Conservation (phyloP, 2,888 invertebrate species). For the Tiliacea citrago region DNA sequence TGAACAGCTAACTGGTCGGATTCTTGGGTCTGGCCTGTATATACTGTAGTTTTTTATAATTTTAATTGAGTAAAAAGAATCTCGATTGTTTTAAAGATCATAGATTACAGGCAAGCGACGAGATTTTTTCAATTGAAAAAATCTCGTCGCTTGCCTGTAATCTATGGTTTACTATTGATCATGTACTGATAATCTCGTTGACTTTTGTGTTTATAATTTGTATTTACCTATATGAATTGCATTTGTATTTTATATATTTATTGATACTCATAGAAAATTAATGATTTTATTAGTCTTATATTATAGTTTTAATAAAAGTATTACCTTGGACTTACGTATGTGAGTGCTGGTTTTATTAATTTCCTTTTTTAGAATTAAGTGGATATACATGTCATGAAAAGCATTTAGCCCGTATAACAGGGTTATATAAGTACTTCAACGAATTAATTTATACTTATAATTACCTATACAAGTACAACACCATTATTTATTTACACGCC, state of each 20-base stretch:
- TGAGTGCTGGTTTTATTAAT: neutral
- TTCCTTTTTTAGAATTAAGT: neutral
- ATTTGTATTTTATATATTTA: constrained; percentile 32
- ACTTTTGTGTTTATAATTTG: neutral
- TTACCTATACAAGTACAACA: constrained; percentile 10
- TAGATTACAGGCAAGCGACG: no score
- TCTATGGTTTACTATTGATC: neutral
- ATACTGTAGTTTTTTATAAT: neutral
- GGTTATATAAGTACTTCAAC: constrained; percentile 8
- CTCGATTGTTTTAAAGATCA: constrained; percentile 34
- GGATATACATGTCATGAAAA: neutral
- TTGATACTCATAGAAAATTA: constrained; percentile 31
- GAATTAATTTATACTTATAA: constrained; percentile 29
- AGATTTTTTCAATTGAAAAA: neutral
- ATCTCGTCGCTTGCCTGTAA: constrained; percentile 5
- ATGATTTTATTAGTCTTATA: neutral
- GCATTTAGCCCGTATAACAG: neutral
- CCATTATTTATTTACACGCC: constrained; percentile 42
- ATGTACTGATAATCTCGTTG: constrained; percentile 12
- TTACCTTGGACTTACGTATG: neutral
- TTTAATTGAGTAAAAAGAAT: neutral
- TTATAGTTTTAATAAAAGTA: constrained; percentile 13
- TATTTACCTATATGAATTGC: neutral
- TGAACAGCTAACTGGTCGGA: neutral
- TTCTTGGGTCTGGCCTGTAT: neutral